Conservation (phyloP, 2,113 vertebrate species). For the Marcusenius ussheri region DNA sequence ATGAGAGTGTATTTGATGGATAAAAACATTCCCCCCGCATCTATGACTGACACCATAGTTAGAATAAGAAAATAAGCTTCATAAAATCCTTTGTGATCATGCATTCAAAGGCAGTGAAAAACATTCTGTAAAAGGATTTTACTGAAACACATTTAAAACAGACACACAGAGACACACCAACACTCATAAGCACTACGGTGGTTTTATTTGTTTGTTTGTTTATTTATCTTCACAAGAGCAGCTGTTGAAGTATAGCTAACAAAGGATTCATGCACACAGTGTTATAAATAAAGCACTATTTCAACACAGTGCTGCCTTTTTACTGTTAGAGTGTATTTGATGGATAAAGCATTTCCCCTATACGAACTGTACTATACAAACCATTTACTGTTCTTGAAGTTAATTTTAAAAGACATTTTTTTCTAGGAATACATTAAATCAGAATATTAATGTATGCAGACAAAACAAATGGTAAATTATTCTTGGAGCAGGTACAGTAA, state of each 20-base stretch:
- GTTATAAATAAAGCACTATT: background rate
- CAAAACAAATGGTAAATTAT: conserved; percentile 11
- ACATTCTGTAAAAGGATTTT: background rate
- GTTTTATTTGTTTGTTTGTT: background rate
- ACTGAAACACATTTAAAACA: conserved; percentile 6
- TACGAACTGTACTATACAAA: background rate
- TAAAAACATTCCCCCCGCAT: conserved; percentile 6
- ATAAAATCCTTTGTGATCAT: conserved; percentile 1
- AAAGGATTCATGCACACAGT: background rate
- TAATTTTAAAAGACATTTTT: conserved; percentile 4
- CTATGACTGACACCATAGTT: background rate
- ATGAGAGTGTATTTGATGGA: background rate
- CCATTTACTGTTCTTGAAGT: background rate
- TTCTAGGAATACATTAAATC: background rate
- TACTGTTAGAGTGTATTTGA: background rate
- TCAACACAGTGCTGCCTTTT: background rate
- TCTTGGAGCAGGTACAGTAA: background rate
- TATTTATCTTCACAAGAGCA: background rate
- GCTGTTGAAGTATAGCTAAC: background rate
- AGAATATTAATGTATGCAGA: background rate
- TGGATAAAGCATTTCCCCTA: conserved; percentile 2
- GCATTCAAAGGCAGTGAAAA: background rate
- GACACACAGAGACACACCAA: background rate
- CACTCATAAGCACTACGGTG: background rate
- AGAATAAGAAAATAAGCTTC: background rate